Conservation (phyloP, 1,140 invertebrate species). For the Sitodiplosis mosellana region DNA sequence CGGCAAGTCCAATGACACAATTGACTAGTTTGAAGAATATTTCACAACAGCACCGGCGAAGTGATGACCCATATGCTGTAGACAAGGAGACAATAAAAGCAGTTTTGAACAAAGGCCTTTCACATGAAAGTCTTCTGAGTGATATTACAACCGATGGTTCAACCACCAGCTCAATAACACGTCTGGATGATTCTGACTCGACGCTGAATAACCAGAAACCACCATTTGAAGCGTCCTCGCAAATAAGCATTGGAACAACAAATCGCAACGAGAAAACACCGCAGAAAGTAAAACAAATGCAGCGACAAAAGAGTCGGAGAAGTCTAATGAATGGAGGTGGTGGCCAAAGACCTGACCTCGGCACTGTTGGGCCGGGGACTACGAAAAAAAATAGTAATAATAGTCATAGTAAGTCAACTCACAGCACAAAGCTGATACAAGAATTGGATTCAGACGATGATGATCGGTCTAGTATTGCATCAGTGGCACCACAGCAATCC, state of each 20-base stretch:
- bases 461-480: background rate
- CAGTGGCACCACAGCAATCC: slow-evolving; percentile 24
- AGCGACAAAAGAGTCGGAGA: slow-evolving; percentile 18
- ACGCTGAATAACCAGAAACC: background rate
- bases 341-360: slow-evolving; percentile 25
- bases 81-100: slow-evolving; percentile 22
- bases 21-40: slow-evolving; percentile 46
- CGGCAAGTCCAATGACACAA: slow-evolving; percentile 51
- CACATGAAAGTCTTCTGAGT: slow-evolving; percentile 1
- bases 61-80: slow-evolving; percentile 21
- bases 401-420: slow-evolving; percentile 23
- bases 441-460: slow-evolving; percentile 20
- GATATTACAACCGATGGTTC: slow-evolving; percentile 1
- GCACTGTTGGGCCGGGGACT: slow-evolving; percentile 25
- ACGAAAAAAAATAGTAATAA: slow-evolving; percentile 30
- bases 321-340: slow-evolving; percentile 25
- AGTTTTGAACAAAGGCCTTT: slow-evolving; percentile 15
- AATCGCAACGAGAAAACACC: slow-evolving; percentile 14
- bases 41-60: slow-evolving; percentile 27
- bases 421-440: slow-evolving; percentile 11
- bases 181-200: background rate
- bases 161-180: slow-evolving; percentile 5
- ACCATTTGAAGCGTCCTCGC: slow-evolving; percentile 29
- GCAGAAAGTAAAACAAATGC: slow-evolving; percentile 16
- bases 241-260: slow-evolving; percentile 32